Evolutionary conservation across 2,797 vertebrate species (phyloP), one percentile per base, ranked within the genome.

Genomic region (Scleropages formosus): DNA sequence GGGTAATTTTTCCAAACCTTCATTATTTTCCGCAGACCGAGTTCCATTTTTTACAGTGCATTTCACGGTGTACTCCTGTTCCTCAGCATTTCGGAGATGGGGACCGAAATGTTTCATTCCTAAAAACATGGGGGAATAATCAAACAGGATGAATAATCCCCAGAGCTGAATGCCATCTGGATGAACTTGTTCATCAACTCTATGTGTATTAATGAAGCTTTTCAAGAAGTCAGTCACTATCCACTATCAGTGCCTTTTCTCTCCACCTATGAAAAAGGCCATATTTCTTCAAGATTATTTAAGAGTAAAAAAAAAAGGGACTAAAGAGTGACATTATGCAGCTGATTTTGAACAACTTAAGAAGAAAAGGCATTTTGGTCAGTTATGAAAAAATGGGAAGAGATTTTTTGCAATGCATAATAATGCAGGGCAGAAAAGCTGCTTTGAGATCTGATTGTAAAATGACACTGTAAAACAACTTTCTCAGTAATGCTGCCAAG

Each of bases 171-270:
- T 39, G 18, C n/a, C 3, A 11, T 18, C 60, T 53, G 4, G 60
- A 64, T 18, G 72, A 46, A 31, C 74, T 31, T 18, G 16, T 9
- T 4, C 72, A 11, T n/a, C n/a, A n/a, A n/a, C 61, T 74, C 53
- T 12, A 44, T 56, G 49, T 58, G 62, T 26, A 26, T 71, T 67
- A 64, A 69, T 16, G 89, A 89, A 88, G 82, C 83, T 88, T 78
- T 79, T 84, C 89, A 88, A 90, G 87, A 90, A 91, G 85, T 66
- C 79, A 83, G 78, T 83, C 80, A 78, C 72, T 79, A 79, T 1
- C 6, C 8, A 27, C 13, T 15, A 66, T 39, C 44, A 44, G 18
- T 47, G 44, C 39, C 60, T 47, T 13, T 51, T 47, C 46, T n/a
- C 6, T 64, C 22, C 22, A 31, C 9, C 74, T 24, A 8, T 44